Percentiles rank a stretch among this genome's conserved stretches.
Evolutionary conservation across 1,140 invertebrate species (phyloP).

Genomic region (Neuroterus valhalla): DNA sequence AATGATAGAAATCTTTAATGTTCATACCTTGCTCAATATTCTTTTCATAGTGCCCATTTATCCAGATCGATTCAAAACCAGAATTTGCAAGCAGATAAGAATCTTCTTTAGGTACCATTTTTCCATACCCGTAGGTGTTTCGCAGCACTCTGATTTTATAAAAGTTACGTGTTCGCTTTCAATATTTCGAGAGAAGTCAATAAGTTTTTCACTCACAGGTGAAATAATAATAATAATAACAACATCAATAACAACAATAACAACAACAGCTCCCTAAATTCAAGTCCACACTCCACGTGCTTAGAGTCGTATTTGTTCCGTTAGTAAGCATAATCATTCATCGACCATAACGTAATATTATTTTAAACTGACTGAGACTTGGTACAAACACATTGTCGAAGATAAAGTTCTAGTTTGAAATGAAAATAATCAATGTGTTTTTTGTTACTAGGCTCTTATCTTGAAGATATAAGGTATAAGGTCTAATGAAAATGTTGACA

Average conservation of each 20-base stretch:
- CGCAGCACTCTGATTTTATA: background rate
- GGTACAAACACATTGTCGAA: conserved; percentile 7
- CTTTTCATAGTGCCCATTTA: conserved; percentile 28
- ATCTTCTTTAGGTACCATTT: conserved; percentile 47
- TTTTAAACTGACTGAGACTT: background rate
- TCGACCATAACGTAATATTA: conserved; percentile 7
- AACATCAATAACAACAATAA: no score
- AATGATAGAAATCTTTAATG: conserved; percentile 14
- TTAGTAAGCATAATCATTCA: background rate
- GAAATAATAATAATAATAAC: no score
- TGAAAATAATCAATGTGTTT: conserved; percentile 27
- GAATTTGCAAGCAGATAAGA: conserved; percentile 39
- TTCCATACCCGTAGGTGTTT: conserved; percentile 18
- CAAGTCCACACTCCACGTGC: background rate
- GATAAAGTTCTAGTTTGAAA: conserved; percentile 29
- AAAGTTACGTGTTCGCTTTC: background rate
- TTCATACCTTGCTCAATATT: conserved; percentile 6
- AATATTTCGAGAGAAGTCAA: background rate
- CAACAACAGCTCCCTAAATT: no score
- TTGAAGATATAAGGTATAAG: background rate
- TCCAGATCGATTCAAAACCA: conserved; percentile 2
- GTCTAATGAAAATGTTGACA: background rate
- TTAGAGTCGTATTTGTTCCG: background rate
- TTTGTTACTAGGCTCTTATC: conserved; percentile 8
- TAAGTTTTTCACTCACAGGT: no score